Conservation (phyloP, 1,140 invertebrate genomes). For the Drosophila kikkawai region DNA sequence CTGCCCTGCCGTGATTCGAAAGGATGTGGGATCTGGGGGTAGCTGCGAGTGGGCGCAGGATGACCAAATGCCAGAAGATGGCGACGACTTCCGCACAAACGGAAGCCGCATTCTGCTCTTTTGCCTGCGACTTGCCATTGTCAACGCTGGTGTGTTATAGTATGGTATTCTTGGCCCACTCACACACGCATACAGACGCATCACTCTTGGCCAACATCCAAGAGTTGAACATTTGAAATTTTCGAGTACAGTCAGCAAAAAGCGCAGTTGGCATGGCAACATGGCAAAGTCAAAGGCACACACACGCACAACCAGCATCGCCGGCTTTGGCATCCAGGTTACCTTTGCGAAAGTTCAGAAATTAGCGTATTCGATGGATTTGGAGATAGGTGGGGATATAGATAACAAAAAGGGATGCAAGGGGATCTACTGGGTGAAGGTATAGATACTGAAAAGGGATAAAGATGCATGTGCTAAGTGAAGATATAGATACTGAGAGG, state of each 20-base stretch:
- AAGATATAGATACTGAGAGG: background rate
- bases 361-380: constrained; percentile 46
- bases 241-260: constrained; percentile 81
- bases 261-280: constrained; percentile 49
- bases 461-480: background rate
- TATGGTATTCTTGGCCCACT: constrained; percentile 55
- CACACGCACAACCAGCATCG: constrained; percentile 30
- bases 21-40: constrained; percentile 1
- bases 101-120: constrained; percentile 63
- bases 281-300: constrained; percentile 24
- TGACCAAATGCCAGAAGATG: constrained; percentile 81
- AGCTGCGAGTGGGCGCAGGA: constrained; percentile 73
- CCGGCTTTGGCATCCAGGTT: background rate
- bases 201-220: constrained; percentile 64
- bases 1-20: constrained; percentile 7
- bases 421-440: background rate
- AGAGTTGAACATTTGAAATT: constrained; percentile 65
- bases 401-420: background rate
- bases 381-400: background rate
- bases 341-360: constrained; percentile 41
- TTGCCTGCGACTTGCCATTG: constrained; percentile 56
- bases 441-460: background rate
- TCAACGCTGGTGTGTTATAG: constrained; percentile 50
- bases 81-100: constrained; percentile 80
- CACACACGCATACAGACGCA: constrained; percentile 25